Percentiles rank a stretch among this genome's conserved stretches.
These are phyloP conservation scores for Drosophila elegans DNA, from an alignment of 1,140 invertebrate species.

Conservation along the genomic window DNA sequence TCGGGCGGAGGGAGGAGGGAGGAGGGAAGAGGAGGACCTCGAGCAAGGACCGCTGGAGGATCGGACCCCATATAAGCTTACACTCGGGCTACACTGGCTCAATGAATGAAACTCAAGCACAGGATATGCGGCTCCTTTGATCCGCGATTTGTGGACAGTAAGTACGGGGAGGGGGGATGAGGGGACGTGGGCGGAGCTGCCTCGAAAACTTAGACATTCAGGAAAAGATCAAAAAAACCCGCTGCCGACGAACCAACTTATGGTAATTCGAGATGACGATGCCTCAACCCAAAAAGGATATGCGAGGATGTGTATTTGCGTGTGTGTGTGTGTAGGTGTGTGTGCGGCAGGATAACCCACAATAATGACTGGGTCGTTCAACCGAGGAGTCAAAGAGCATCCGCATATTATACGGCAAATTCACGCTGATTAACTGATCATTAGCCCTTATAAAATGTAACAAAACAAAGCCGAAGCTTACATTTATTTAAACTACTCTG, in stretches of 20 bases:
- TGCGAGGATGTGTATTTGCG: background rate
- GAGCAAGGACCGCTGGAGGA: conserved; percentile 9
- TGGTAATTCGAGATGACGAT: conserved; percentile 42
- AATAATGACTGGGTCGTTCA: conserved; percentile 31
- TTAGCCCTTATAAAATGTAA: background rate
- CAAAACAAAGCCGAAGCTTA: no score
- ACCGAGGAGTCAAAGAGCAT: conserved; percentile 27
- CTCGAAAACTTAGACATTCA: conserved; percentile 43
- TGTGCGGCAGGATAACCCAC: conserved; percentile 3
- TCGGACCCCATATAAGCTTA: conserved; percentile 48
- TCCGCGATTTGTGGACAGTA: conserved; percentile 25
- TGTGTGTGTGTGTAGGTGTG: background rate
- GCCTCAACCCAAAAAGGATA: conserved; percentile 33
- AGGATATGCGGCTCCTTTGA: conserved; percentile 73
- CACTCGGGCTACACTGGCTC: conserved; percentile 17
- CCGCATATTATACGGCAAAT: background rate
- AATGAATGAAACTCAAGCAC: conserved; percentile 77
- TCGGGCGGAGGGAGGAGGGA: background rate
- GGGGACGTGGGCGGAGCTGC: conserved; percentile 33
- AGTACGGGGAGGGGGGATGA: background rate
- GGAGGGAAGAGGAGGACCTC: no score
- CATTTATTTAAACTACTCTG: no score
- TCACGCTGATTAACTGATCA: conserved; percentile 1
- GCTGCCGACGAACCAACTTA: conserved; percentile 35
- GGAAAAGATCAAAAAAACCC: conserved; percentile 40